These are phyloP conservation scores for Himalopsyche japonica DNA, from an alignment of 2,888 invertebrate genomes.

Conservation along the genomic window DNA sequence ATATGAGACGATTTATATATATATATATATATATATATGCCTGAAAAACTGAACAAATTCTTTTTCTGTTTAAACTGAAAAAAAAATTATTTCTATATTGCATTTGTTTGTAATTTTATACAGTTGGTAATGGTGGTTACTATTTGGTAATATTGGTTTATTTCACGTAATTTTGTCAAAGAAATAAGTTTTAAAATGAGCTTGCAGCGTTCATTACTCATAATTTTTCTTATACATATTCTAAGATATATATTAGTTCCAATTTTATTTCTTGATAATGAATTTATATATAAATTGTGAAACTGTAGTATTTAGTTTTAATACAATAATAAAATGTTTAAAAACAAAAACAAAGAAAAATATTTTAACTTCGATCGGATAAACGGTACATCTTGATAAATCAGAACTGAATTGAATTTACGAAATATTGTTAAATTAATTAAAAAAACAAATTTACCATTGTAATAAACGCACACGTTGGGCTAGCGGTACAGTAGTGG, in stretches of 20 bases:
- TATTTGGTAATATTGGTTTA: too few species aligned
- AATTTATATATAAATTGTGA: background rate
- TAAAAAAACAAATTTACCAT: background rate
- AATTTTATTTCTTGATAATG: background rate
- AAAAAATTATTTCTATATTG: too few species aligned
- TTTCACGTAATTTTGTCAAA: too few species aligned
- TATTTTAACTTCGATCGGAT: background rate
- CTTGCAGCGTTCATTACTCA: background rate
- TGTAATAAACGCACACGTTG: background rate
- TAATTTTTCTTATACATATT: background rate
- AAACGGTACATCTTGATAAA: background rate
- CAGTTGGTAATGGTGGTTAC: too few species aligned
- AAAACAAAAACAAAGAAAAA: background rate
- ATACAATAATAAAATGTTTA: background rate
- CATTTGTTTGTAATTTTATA: too few species aligned
- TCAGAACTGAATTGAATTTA: background rate
- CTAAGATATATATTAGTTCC: background rate
- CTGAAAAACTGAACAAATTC: too few species aligned
- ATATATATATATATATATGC: too few species aligned
- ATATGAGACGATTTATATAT: too few species aligned
- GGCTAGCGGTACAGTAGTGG: background rate
- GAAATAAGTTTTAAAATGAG: too few species aligned
- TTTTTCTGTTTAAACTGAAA: too few species aligned
- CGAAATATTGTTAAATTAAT: background rate
- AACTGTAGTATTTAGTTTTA: background rate